These are phyloP conservation scores for Cryptophagus acutangulus DNA, from an alignment of 2,888 invertebrate species.

Conservation along the genomic window DNA sequence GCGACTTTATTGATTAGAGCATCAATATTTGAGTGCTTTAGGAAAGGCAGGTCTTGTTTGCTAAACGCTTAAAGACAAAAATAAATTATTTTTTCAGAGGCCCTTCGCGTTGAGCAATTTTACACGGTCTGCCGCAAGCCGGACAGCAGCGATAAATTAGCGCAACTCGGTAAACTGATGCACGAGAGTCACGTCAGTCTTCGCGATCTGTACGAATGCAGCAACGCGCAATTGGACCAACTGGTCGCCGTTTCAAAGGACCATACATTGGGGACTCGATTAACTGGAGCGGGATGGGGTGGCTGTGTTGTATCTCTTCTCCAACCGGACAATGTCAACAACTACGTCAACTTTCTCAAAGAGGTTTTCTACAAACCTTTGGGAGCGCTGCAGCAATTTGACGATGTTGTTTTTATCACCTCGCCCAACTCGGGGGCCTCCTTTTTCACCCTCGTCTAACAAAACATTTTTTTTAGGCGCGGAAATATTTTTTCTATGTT, in stretches of 20 bases:
- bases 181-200: constrained; percentile 83
- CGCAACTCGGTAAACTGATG: constrained; percentile 76
- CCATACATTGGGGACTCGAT: constrained; percentile 66
- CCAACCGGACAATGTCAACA: constrained; percentile 57
- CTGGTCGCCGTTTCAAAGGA: constrained; percentile 71
- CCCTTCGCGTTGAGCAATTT: constrained; percentile 76
- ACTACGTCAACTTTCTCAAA: constrained; percentile 65
- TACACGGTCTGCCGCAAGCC: constrained; percentile 55
- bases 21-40: too few relatives aligned
- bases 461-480: not conserved
- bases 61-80: too few relatives aligned
- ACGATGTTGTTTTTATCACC: constrained; percentile 57
- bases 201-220: constrained; percentile 84
- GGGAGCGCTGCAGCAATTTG: constrained; percentile 50
- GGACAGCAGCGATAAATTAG: constrained; percentile 47
- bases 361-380: constrained; percentile 62
- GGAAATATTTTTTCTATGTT: not conserved
- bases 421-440: constrained; percentile 63
- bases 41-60: too few relatives aligned
- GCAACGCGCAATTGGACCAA: constrained; percentile 79
- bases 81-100: constrained; percentile 64
- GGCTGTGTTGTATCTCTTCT: constrained; percentile 91
- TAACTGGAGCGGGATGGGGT: constrained; percentile 98
- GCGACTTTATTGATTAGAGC: too few relatives aligned
- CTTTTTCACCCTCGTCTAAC: constrained; percentile 20